Conservation (phyloP, 2,797 vertebrate species). For the Ptychadena robeensis region DNA sequence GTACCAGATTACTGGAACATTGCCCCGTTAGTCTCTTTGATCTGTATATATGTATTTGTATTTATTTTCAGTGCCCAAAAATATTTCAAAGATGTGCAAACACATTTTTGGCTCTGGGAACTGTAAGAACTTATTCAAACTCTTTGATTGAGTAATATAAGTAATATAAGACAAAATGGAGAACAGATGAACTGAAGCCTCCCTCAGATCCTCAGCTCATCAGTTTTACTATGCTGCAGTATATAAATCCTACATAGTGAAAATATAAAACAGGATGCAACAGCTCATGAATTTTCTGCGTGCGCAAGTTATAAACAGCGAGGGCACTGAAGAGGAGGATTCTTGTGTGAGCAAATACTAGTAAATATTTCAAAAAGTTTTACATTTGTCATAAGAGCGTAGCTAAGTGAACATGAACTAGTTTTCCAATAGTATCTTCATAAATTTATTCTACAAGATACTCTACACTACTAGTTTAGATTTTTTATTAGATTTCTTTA, state of each 20-base stretch:
- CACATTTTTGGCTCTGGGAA: neutral
- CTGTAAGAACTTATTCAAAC: neutral
- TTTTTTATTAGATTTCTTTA: no score
- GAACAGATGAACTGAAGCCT: conserved; percentile 20
- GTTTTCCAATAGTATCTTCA: no score
- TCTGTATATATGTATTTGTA: neutral
- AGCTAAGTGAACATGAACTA: neutral
- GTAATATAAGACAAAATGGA: conserved; percentile 27
- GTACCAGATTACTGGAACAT: neutral
- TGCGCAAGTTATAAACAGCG: conserved; percentile 33
- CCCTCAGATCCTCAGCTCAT: conserved; percentile 18
- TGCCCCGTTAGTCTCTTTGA: neutral
- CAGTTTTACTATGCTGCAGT: conserved; percentile 44
- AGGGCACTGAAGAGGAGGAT: neutral
- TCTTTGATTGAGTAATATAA: conserved; percentile 7
- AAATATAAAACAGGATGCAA: conserved; percentile 15
- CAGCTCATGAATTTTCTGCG: conserved; percentile 38
- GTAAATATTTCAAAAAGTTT: neutral
- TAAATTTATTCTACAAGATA: no score
- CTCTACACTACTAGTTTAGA: no score
- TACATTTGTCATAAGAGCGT: neutral
- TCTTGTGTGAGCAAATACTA: neutral
- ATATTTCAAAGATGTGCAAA: neutral
- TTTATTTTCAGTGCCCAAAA: neutral
- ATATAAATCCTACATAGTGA: conserved; percentile 36